Evolutionary conservation across 92 coral and sea anemone genomes (phyloP).

Genomic region (Porites divaricata): DNA sequence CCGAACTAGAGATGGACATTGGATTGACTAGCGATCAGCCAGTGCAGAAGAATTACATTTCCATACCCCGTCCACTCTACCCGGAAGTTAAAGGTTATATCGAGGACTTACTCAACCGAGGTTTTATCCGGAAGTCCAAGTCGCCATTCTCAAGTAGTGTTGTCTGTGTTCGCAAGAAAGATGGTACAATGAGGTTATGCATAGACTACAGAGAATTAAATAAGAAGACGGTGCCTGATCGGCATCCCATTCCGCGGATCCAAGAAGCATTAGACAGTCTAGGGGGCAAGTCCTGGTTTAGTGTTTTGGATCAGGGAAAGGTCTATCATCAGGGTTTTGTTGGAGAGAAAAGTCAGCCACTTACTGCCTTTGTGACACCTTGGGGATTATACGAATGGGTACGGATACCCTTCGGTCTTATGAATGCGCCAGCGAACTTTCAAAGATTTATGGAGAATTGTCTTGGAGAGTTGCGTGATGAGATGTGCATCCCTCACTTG

Average conservation of each 20-base stretch:
- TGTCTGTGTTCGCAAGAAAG: slow-evolving; percentile 50
- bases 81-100: slow-evolving; percentile 41
- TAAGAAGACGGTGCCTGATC: slow-evolving; percentile 25
- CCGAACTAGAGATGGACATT: slow-evolving; percentile 60
- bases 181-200: slow-evolving; percentile 46
- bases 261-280: slow-evolving; percentile 59
- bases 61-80: slow-evolving; percentile 16
- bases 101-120: slow-evolving; percentile 42
- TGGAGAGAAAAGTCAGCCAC: slow-evolving; percentile 42
- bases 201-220: slow-evolving; percentile 49
- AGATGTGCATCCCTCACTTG: too few relatives aligned
- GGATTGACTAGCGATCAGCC: slow-evolving; percentile 36
- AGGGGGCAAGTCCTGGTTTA: slow-evolving; percentile 55
- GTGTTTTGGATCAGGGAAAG: slow-evolving; percentile 53
- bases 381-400: slow-evolving; percentile 66
- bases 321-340: slow-evolving; percentile 57
- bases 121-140: slow-evolving; percentile 34
- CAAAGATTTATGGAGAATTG: slow-evolving; percentile 58
- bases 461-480: slow-evolving; percentile 47
- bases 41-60: slow-evolving; percentile 60
- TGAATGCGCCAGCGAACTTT: slow-evolving; percentile 56
- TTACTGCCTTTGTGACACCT: slow-evolving; percentile 58
- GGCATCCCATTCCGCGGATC: slow-evolving; percentile 61
- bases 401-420: slow-evolving; percentile 55
- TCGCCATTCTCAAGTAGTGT: slow-evolving; percentile 37